Percentiles rank a stretch among this genome's conserved stretches.
These are phyloP conservation scores for Nebria ingens DNA, from an alignment of 1,140 invertebrate species.

Conservation along the genomic window DNA sequence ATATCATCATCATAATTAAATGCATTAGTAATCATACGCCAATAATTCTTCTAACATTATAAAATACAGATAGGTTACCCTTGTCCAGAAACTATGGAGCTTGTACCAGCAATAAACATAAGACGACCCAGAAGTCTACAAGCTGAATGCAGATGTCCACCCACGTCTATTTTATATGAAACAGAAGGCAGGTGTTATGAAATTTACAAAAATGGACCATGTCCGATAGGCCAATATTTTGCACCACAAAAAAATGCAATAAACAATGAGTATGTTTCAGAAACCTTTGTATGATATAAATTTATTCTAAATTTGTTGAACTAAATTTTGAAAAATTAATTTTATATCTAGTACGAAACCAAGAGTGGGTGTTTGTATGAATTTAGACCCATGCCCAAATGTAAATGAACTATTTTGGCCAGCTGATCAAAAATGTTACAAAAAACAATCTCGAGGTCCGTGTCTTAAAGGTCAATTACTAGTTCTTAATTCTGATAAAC, in stretches of 20 bases:
- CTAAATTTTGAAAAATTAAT: not conserved
- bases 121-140: slow-evolving; percentile 40
- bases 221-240: slow-evolving; percentile 57
- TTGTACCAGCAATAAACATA: slow-evolving; percentile 45
- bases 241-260: slow-evolving; percentile 41
- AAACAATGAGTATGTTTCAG: not conserved
- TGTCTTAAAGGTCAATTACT: slow-evolving; percentile 62
- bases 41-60: not conserved
- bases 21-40: not conserved
- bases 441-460: slow-evolving; percentile 54
- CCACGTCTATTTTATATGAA: slow-evolving; percentile 55
- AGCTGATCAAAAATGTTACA: slow-evolving; percentile 58
- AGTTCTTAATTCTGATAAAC: slow-evolving; percentile 37
- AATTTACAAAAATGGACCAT: slow-evolving; percentile 60
- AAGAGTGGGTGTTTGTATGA: slow-evolving; percentile 57
- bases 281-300: not conserved
- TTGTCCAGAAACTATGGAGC: slow-evolving; percentile 72
- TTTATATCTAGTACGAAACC: slow-evolving; percentile 33
- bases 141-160: slow-evolving; percentile 68
- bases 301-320: not conserved
- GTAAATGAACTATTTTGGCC: slow-evolving; percentile 60
- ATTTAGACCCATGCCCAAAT: slow-evolving; percentile 46
- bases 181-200: slow-evolving; percentile 49
- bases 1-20: no score
- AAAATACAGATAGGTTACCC: slow-evolving; percentile 53